Base-by-base conservation (phyloP, 2,797 vertebrate species). In the Gastrophryne carolinensis region DNA sequence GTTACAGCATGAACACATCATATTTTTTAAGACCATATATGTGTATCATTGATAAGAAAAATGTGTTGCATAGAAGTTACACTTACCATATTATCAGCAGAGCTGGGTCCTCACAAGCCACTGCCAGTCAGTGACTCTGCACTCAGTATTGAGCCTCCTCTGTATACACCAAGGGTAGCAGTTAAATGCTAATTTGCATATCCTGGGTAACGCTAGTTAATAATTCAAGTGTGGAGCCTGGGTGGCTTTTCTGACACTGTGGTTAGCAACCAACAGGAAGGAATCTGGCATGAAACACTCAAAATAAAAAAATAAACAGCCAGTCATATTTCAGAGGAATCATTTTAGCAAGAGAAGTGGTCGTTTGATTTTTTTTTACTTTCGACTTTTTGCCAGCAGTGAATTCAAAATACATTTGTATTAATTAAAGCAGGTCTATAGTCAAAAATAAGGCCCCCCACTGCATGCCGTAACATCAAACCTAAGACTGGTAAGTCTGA, bases 191-290 rank as follows among this genome's bases (percentile, higher is more conserved):
- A n/a, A 54, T 76, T 76, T 76, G 65, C 73, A 77, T 77, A 71
- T 64, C 49, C 29, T 70, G 74, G 64, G 29, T 71, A 63, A 70
- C 2, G 6, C 74, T 63, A 56, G 74, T 77, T 77, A 77, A 77
- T 77, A 70, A 77, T 77, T 77, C 67, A 75, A 63, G 66, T 44
- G 39, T 24, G 15, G 10, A 34, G 37, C n/a, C 34, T 44, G 17
- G 64, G 61, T 19, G 15, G 37, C 63, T 54, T 41, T 52, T 19
- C 21, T 61, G 44, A 13, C 11, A 35, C 35, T 70, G 66, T 77
- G 66, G 57, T 77, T 77, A 64, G 74, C 58, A 56, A 63, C 74
- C 17, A 10, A 12, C 37, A 44, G 37, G 66, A 71, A 71, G 52
- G 39, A 37, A 58, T 37, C 17, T 19, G 17, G 19, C 39, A 27